phyloP scores from a whole-genome alignment of 2,888 invertebrate species.

The Drosophila atroscutellata region DNA sequence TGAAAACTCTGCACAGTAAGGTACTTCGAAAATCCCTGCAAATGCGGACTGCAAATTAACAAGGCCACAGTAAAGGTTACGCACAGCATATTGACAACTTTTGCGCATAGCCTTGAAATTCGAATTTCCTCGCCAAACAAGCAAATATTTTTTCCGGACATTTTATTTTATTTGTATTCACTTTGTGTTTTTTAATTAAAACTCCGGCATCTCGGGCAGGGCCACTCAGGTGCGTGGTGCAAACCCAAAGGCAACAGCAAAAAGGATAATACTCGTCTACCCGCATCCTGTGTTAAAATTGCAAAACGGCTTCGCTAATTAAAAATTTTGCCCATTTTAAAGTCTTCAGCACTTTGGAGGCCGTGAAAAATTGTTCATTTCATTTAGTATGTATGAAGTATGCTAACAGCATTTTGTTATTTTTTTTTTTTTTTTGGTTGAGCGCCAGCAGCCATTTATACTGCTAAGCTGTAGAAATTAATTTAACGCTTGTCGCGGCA shows the following conservation, averaged over 20 bases:
- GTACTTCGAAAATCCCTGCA: not conserved
- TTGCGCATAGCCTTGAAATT: constrained; percentile 28
- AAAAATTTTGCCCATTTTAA: constrained; percentile 67
- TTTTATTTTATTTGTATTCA: constrained; percentile 36
- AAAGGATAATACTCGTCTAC: constrained; percentile 33
- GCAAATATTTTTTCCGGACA: constrained; percentile 45
- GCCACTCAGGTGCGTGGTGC: constrained; percentile 43
- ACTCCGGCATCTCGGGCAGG: constrained; percentile 24
- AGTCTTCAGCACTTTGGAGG: constrained; percentile 34
- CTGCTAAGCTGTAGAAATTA: constrained; percentile 59
- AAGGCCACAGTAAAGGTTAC: constrained; percentile 14
- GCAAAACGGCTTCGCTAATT: constrained; percentile 65
- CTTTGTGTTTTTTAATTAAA: constrained; percentile 74
- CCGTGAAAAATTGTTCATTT: constrained; percentile 58
- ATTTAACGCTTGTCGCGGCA: constrained; percentile 60
- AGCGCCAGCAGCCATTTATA: constrained; percentile 50
- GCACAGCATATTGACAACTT: constrained; percentile 34
- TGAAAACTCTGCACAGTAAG: constrained; percentile 20
- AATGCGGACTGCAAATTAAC: not conserved
- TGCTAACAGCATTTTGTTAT: not conserved
- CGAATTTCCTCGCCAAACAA: constrained; percentile 16
- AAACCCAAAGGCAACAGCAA: constrained; percentile 30
- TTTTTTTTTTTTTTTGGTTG: constrained; percentile 8
- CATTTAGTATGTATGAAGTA: not conserved
- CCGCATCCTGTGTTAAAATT: constrained; percentile 27